Conservation (phyloP, 2,888 invertebrate genomes). For the Drosophila maculinotata region DNA sequence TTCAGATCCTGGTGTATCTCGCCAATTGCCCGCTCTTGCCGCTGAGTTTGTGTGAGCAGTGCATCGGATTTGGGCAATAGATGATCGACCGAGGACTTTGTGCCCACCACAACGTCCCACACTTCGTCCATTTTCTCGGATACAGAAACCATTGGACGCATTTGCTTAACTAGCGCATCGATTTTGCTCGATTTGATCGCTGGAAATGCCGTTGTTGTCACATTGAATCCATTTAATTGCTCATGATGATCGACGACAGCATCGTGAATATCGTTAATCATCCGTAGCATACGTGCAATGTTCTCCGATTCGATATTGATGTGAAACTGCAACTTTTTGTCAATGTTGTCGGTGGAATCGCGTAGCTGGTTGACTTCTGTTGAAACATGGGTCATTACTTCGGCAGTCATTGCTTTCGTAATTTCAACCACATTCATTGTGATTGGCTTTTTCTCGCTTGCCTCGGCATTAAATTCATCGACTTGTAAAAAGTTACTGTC, state of each 20-base stretch:
- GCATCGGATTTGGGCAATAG: conserved; percentile 95
- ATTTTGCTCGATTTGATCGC: conserved; percentile 90
- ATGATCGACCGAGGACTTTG: conserved; percentile 94
- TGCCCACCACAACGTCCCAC: conserved; percentile 95
- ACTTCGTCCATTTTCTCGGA: conserved; percentile 96
- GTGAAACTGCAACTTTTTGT: conserved; percentile 93
- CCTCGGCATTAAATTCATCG: conserved; percentile 94
- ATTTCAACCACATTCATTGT: conserved; percentile 93
- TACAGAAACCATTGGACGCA: conserved; percentile 93
- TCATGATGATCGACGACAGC: conserved; percentile 92
- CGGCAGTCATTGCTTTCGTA: conserved; percentile 92
- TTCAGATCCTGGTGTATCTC: conserved; percentile 93
- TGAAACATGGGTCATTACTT: conserved; percentile 92
- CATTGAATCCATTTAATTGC: conserved; percentile 84
- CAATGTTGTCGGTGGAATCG: conserved; percentile 91
- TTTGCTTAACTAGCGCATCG: conserved; percentile 92
- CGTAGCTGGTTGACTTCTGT: conserved; percentile 92
- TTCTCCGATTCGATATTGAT: conserved; percentile 93
- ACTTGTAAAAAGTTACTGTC: conserved; percentile 92
- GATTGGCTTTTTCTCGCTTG: conserved; percentile 94
- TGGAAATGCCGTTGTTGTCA: conserved; percentile 88
- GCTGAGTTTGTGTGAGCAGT: conserved; percentile 92
- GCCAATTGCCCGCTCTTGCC: conserved; percentile 94
- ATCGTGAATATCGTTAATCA: conserved; percentile 93
- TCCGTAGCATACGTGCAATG: conserved; percentile 90